Evolutionary conservation across 1,140 invertebrate genomes (phyloP).

Genomic region (Oryzaephilus surinamensis): DNA sequence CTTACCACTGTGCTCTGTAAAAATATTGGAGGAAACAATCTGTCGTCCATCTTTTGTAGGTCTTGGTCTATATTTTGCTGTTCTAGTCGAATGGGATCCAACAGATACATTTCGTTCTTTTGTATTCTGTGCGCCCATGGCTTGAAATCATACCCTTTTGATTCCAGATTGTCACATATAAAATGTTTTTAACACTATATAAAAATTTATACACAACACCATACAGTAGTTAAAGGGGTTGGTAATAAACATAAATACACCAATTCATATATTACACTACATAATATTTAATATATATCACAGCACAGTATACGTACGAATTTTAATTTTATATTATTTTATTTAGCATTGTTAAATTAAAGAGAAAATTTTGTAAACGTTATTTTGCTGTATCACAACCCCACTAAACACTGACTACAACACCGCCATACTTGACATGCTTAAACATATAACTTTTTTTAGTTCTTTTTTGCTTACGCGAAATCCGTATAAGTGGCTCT

Average conservation of each 20-base stretch:
- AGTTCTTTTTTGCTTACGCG: no score
- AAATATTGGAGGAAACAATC: constrained; percentile 75
- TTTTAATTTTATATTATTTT: constrained; percentile 2
- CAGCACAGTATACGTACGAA: neutral
- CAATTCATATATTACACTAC: constrained; percentile 4
- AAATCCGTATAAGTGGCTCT: no score
- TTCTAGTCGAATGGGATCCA: constrained; percentile 53
- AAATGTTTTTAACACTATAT: constrained; percentile 6
- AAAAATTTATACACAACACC: constrained; percentile 11
- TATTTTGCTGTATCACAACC: constrained; percentile 19
- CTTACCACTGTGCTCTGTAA: constrained; percentile 86
- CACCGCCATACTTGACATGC: constrained; percentile 26
- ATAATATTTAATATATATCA: constrained; percentile 13
- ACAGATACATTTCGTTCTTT: constrained; percentile 59
- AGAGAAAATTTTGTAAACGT: constrained; percentile 9
- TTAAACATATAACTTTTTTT: no score
- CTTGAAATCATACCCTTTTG: constrained; percentile 30
- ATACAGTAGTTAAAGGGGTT: constrained; percentile 12
- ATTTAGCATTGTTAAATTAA: constrained; percentile 3
- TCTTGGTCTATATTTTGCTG: constrained; percentile 56
- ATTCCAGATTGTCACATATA: constrained; percentile 25
- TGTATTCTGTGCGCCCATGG: constrained; percentile 81
- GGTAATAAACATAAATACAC: constrained; percentile 1
- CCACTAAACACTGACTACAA: constrained; percentile 21
- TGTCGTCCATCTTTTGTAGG: constrained; percentile 65